A percentile compares a stretch with the other conserved stretches of the same genome.
Conservation (phyloP, 2,797 vertebrate species). For the Poeciliopsis presidionis region DNA sequence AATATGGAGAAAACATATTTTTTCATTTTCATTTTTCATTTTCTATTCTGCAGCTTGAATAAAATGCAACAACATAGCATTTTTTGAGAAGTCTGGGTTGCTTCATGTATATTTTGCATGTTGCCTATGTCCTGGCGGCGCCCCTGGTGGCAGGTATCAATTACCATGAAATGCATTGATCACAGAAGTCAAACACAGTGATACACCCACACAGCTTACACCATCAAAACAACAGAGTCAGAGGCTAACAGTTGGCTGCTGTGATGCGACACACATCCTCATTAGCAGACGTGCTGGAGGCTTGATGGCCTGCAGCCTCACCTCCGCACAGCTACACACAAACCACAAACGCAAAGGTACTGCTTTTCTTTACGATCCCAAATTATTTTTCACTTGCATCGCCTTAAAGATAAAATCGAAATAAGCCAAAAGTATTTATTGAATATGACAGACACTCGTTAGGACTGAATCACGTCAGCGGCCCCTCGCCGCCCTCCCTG, state of each 20-base stretch:
- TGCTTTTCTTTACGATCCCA: constrained; percentile 3
- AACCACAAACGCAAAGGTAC: constrained; percentile 1
- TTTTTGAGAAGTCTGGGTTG: too few species aligned
- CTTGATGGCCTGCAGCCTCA: constrained; percentile 32
- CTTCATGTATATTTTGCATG: too few species aligned
- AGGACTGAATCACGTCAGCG: background rate
- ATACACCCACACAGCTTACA: constrained; percentile 9
- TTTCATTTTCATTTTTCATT: too few species aligned
- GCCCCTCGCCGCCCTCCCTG: background rate
- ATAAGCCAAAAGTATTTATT: background rate
- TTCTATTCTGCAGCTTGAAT: too few species aligned
- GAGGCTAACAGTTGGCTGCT: constrained; percentile 25
- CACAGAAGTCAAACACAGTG: constrained; percentile 9
- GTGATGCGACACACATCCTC: constrained; percentile 48
- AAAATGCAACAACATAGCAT: too few species aligned
- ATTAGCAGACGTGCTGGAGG: constrained; percentile 39
- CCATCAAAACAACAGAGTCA: background rate
- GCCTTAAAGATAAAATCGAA: constrained; percentile 2
- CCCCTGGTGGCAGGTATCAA: background rate
- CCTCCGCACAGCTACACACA: constrained; percentile 14
- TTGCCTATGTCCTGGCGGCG: too few species aligned
- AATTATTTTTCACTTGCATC: constrained; percentile 8
- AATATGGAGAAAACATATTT: too few species aligned
- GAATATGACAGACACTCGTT: constrained; percentile 21
- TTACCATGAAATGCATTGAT: background rate